Evolutionary conservation across 2,888 invertebrate genomes (phyloP).

Genomic region (Mesochorus sp.): DNA sequence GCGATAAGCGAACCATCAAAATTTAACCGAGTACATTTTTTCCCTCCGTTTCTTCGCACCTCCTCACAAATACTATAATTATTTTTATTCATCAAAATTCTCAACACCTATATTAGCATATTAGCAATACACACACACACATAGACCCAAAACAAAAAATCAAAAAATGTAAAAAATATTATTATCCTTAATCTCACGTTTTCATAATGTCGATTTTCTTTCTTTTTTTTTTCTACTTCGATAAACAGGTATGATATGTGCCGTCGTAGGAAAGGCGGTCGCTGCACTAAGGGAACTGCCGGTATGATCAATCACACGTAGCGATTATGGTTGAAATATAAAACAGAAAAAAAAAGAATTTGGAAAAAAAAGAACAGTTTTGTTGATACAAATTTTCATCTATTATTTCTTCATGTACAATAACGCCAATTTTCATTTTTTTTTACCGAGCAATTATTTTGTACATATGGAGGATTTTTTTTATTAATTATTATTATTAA

Average conservation of each 20-base stretch:
- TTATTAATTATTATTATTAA: constrained; percentile 31
- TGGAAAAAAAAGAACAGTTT: constrained; percentile 55
- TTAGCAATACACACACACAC: background rate
- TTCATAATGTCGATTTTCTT: constrained; percentile 76
- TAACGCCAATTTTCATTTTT: background rate
- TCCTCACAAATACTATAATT: background rate
- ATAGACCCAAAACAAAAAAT: background rate
- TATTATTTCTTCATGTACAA: constrained; percentile 52
- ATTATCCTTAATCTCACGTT: constrained; percentile 68
- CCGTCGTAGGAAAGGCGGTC: constrained; percentile 97
- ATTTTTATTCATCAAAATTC: background rate
- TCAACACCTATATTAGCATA: background rate
- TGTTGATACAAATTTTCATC: constrained; percentile 54
- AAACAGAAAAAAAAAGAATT: background rate
- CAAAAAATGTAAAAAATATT: background rate
- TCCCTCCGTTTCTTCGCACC: background rate
- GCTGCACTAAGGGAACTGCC: constrained; percentile 99
- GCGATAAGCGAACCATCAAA: constrained; percentile 29
- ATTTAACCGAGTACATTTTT: constrained; percentile 5
- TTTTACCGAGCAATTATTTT: constrained; percentile 11
- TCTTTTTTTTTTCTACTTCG: constrained; percentile 75
- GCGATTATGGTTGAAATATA: constrained; percentile 68
- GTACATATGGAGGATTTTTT: constrained; percentile 36
- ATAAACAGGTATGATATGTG: constrained; percentile 97
- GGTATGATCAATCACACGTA: constrained; percentile 87